Percentiles rank a stretch among this genome's conserved stretches.
Conservation (phyloP, 2,113 vertebrate species). For the Dryoscopus gambensis region DNA sequence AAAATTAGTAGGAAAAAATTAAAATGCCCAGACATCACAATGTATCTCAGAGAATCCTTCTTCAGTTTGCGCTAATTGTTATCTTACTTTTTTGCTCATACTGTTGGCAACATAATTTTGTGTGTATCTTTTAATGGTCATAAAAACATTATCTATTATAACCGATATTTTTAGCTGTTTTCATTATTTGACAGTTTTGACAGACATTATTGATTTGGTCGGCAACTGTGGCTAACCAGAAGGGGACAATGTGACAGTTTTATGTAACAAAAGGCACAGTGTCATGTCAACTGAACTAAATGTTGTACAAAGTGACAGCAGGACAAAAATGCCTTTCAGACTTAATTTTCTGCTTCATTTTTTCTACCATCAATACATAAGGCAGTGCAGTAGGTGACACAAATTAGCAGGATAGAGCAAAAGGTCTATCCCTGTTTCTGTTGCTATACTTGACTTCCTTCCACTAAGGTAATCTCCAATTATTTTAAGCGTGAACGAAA, state of each 20-base stretch:
- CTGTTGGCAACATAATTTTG: background rate
- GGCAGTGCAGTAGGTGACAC: conserved; percentile 77
- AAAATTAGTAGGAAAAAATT: background rate
- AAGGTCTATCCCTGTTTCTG: conserved; percentile 67
- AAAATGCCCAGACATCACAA: background rate
- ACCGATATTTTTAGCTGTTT: conserved; percentile 67
- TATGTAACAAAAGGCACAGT: conserved; percentile 83
- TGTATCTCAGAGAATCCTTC: background rate
- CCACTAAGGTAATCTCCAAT: conserved; percentile 66
- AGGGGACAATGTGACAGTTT: conserved; percentile 82
- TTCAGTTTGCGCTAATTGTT: background rate
- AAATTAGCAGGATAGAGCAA: conserved; percentile 76
- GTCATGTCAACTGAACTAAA: conserved; percentile 82
- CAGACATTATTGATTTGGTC: conserved; percentile 80
- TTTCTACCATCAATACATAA: conserved; percentile 77
- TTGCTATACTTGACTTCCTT: conserved; percentile 75
- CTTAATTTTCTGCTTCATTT: conserved; percentile 86
- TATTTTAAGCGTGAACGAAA: conserved; percentile 70
- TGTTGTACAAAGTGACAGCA: conserved; percentile 82
- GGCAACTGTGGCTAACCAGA: conserved; percentile 78
- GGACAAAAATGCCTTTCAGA: conserved; percentile 83
- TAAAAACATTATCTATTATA: conserved; percentile 58
- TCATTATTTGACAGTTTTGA: conserved; percentile 77
- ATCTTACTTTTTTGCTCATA: background rate
- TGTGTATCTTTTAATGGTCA: conserved; percentile 21